Evolutionary conservation across 23 tunicate genomes (phyloP), one percentile per base, ranked within the genome.

Genomic region (Ciona savignyi): DNA sequence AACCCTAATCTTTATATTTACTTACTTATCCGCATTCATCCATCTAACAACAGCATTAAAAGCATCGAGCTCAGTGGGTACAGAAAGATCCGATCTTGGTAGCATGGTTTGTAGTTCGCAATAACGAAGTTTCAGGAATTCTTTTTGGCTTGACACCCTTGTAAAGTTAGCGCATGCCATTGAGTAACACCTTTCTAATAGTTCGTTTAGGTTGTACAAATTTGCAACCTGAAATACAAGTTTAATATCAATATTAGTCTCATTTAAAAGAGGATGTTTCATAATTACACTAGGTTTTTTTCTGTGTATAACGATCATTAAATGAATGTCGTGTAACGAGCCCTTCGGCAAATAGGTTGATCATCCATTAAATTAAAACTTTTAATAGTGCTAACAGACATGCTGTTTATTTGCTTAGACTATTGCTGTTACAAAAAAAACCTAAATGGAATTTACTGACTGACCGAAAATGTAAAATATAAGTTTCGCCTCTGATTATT

Each of bases 181-280:
- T 9, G 49, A 11, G 60, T 74, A 82, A 26, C 64, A 32, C 0
- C 72, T 67, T 65, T 88, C 96, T 26, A 62, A 30, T 77, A 87
- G 49, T 2, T 29, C 22, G 4, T 77, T 63, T 2, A 87, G 74
- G 28, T 71, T 77, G 63, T 87, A 80, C 66, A 80, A 20, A 30
- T 75, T 71, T 30, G 86, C 86, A 3, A 81, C 70, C 95, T 87
- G n/a, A n/a, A n/a, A n/a, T n/a, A n/a, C n/a, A n/a, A n/a, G n/a
- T n/a, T n/a, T n/a, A n/a, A n/a, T n/a, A n/a, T n/a, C n/a, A n/a
- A n/a, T n/a, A n/a, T n/a, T n/a, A n/a, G n/a, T n/a, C n/a, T n/a
- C n/a, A n/a, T n/a, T n/a, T n/a, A n/a, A n/a, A n/a, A n/a, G n/a
- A n/a, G n/a, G n/a, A n/a, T n/a, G n/a, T n/a, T n/a, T n/a, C n/a